A percentile compares a stretch with the other conserved stretches of the same genome.
phyloP scores from a whole-genome alignment of 1,140 invertebrate genomes.

The Trichogramma pretiosum region DNA sequence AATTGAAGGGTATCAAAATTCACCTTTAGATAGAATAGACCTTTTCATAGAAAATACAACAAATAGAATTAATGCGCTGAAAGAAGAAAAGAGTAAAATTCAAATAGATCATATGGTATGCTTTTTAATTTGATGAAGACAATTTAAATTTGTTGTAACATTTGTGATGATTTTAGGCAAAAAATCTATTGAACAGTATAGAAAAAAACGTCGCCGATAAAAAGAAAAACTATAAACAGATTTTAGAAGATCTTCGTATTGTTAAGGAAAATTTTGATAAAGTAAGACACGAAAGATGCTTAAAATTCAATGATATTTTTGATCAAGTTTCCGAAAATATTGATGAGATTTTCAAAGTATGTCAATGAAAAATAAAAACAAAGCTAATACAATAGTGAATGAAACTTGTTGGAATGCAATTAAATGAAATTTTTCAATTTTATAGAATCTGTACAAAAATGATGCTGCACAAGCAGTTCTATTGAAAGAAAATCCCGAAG shows the following conservation, averaged over 20 bases:
- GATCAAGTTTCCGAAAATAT: conserved; percentile 87
- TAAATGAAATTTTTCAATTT: background rate
- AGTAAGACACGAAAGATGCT: conserved; percentile 79
- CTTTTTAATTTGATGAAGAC: background rate
- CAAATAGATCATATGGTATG: background rate
- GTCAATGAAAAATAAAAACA: conserved; percentile 13
- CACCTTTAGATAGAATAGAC: conserved; percentile 72
- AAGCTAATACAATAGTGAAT: background rate
- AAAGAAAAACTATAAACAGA: conserved; percentile 75
- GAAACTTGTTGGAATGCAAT: background rate
- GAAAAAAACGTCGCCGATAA: background rate
- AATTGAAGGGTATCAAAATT: too few relatives aligned
- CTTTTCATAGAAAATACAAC: conserved; percentile 64
- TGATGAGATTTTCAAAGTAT: conserved; percentile 89
- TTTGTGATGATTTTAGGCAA: too few relatives aligned
- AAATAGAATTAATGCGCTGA: conserved; percentile 48
- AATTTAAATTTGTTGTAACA: too few relatives aligned
- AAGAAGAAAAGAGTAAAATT: background rate
- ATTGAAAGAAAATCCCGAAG: conserved; percentile 92
- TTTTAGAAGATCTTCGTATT: conserved; percentile 69
- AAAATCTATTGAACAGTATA: too few relatives aligned
- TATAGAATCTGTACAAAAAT: conserved; percentile 80
- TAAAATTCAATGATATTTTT: conserved; percentile 83
- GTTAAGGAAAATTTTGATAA: conserved; percentile 83
- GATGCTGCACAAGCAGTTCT: conserved; percentile 94